These are phyloP conservation scores for Aplidium turbinatum DNA, from an alignment of 23 tunicate species.

Conservation along the genomic window DNA sequence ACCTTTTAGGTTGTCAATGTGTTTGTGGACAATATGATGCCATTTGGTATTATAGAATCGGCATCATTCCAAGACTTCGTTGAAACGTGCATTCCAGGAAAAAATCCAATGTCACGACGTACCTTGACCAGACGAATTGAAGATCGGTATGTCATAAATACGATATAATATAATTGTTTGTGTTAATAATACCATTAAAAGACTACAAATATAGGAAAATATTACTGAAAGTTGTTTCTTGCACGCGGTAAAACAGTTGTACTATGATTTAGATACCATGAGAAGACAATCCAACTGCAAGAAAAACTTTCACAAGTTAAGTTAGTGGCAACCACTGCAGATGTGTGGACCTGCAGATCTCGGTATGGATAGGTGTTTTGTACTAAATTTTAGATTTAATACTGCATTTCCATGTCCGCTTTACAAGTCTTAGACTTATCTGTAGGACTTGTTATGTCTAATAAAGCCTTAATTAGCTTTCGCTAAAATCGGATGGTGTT, in stretches of 20 bases:
- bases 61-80: slow-evolving; percentile 19
- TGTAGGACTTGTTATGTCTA: neutral
- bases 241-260: neutral
- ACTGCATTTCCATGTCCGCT: too few species aligned
- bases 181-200: too few species aligned
- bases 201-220: too few species aligned
- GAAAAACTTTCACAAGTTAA: neutral
- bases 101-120: slow-evolving; percentile 13
- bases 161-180: too few species aligned
- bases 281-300: neutral
- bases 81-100: slow-evolving; percentile 12
- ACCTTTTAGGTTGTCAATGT: slow-evolving; percentile 8
- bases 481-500: neutral
- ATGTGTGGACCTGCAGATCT: slow-evolving; percentile 15
- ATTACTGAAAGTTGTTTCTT: too few species aligned
- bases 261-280: slow-evolving; percentile 1
- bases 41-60: slow-evolving; percentile 13
- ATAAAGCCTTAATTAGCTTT: neutral
- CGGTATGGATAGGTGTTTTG: too few species aligned
- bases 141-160: slow-evolving; percentile 2
- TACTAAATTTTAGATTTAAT: too few species aligned
- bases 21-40: slow-evolving; percentile 15
- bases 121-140: slow-evolving; percentile 6
- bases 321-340: slow-evolving; percentile 15
- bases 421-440: neutral